These are phyloP conservation scores for Epizoanthus fatuus DNA, from an alignment of 92 coral and sea anemone genomes.

Conservation along the genomic window DNA sequence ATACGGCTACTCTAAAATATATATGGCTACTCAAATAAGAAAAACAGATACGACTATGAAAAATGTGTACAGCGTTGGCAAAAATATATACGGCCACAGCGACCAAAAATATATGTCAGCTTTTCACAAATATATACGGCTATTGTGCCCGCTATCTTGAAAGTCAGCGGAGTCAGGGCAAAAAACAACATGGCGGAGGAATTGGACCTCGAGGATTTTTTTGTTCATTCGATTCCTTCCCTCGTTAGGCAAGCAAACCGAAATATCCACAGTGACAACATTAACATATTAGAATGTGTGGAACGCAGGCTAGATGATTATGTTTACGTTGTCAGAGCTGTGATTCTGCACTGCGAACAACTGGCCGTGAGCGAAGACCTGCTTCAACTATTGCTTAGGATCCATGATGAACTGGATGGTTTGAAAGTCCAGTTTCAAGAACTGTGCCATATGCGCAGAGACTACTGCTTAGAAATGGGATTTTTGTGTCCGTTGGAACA, in stretches of 20 bases:
- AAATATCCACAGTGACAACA: conserved; percentile 59
- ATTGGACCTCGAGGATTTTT: conserved; percentile 59
- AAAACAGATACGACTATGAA: too few relatives aligned
- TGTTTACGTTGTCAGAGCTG: conserved; percentile 61
- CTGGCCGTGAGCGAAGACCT: conserved; percentile 47
- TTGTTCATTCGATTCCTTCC: conserved; percentile 44
- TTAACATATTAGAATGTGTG: conserved; percentile 64
- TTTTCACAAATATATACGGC: too few relatives aligned
- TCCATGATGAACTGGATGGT: conserved; percentile 43
- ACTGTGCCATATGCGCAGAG: conserved; percentile 38
- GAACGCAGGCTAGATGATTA: conserved; percentile 74
- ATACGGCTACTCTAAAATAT: too few relatives aligned
- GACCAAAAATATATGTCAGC: too few relatives aligned
- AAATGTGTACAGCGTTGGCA: too few relatives aligned
- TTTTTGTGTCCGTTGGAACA: conserved; percentile 66
- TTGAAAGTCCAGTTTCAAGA: conserved; percentile 39
- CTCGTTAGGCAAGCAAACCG: conserved; percentile 53
- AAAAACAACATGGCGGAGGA: conserved; percentile 41
- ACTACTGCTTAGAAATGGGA: conserved; percentile 53
- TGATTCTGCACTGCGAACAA: conserved; percentile 63
- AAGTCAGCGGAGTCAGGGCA: too few relatives aligned
- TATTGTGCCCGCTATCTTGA: too few relatives aligned
- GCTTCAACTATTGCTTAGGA: conserved; percentile 28
- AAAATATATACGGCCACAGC: too few relatives aligned
- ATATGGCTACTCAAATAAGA: too few relatives aligned